A percentile compares a stretch with the other conserved stretches of the same genome.
Evolutionary conservation across 2,888 invertebrate genomes (phyloP).

Genomic region (Tuberolachnus salignus): DNA sequence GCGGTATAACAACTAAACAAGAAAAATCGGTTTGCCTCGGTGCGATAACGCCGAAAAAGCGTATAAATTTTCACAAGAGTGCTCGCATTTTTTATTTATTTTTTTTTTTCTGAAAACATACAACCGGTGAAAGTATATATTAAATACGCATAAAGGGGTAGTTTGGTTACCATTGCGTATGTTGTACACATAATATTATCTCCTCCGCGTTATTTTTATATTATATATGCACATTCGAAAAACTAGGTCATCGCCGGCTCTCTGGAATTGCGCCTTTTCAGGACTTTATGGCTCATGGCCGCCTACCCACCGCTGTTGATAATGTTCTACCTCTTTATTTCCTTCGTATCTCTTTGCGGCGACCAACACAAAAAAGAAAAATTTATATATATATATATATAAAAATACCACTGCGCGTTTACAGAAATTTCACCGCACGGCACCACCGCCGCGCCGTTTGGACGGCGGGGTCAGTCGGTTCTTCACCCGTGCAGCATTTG

Average conservation of each 20-base stretch:
- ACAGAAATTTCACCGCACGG: too few species aligned
- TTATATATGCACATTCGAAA: neutral
- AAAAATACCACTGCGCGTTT: too few species aligned
- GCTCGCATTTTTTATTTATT: neutral
- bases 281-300: too few species aligned
- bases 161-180: neutral
- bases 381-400: too few species aligned
- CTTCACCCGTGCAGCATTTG: too few species aligned
- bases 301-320: conserved; percentile 11
- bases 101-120: neutral
- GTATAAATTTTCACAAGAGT: neutral
- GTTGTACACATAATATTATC: neutral
- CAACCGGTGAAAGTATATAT: conserved; percentile 24
- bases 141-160: conserved; percentile 2
- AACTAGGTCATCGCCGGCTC: conserved; percentile 48
- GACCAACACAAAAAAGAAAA: conserved; percentile 1
- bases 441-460: too few species aligned
- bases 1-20: neutral
- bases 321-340: conserved; percentile 34
- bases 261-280: conserved; percentile 46
- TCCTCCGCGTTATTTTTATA: conserved; percentile 5
- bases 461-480: too few species aligned
- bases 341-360: neutral
- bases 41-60: neutral
- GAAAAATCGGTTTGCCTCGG: neutral